Base-by-base conservation (phyloP, 2,797 vertebrate species). In the Miichthys miiuy region DNA sequence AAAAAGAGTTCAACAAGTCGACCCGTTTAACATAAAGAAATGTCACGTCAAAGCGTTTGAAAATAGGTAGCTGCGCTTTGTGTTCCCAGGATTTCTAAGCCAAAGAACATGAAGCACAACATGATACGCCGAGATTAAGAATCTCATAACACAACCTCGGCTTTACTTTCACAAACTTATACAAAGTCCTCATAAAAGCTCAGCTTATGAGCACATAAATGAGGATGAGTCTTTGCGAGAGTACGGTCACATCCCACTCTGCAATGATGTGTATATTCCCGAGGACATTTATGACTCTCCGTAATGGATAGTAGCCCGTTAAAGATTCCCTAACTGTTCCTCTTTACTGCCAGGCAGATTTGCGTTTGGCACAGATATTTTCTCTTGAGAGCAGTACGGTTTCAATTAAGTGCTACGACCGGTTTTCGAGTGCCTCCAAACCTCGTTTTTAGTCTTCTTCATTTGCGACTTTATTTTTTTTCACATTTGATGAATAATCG, bases 221-320 rank as follows among this genome's bases (percentile, higher is more conserved):
- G 80, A 82, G 87, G 89, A 92, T 70, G 89, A 90, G 89, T 72
- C 88, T 82, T 60, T 20, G 77, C 41, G 41, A 84, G 80, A 82
- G 87, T 68, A 44, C 77, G 56, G 82, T 77, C 84, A 78, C 85
- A 80, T 81, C 83, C 91, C 87, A 64, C 83, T 89, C 83, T 85
- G 78, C 78, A 57, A 77, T 83, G 80, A 88, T 90, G 91, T 90
- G 90, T 88, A 80, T 91, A 91, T 91, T 91, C 81, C 90, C 5
- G 6, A 25, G 76, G 93, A 93, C 90, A 67, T 94, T 94, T 93
- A 94, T 81, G 92, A 90, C 87, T 84, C 70, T 63, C 81, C 12
- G 72, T 94, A 92, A 94, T 92, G 91, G 92, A 93, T 91, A 80
- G 87, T 56, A 73, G 87, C 88, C 89, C 72, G 74, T 92, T 91